A percentile compares a stretch with the other conserved stretches of the same genome.
These are phyloP conservation scores for Notolabrus celidotus DNA, from an alignment of 2,797 vertebrate species.

Conservation along the genomic window DNA sequence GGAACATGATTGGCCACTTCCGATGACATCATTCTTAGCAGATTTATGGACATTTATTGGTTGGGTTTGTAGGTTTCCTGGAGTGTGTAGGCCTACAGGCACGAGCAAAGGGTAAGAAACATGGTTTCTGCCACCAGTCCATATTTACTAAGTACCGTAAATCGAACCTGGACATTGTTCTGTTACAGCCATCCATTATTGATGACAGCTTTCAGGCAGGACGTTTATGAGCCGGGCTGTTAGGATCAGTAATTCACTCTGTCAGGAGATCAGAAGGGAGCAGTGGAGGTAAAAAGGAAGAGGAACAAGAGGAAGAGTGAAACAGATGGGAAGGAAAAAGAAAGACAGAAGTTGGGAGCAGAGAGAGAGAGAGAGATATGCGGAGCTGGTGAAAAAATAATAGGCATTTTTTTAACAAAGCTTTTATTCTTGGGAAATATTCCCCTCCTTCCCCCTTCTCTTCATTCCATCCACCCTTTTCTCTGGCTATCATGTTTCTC, in stretches of 20 bases:
- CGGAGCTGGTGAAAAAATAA: slow-evolving; percentile 12
- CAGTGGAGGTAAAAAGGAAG: neutral
- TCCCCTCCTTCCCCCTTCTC: slow-evolving; percentile 21
- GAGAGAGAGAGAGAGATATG: slow-evolving; percentile 7
- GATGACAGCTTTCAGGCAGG: slow-evolving; percentile 73
- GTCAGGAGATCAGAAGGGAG: slow-evolving; percentile 59
- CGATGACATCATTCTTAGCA: slow-evolving; percentile 49
- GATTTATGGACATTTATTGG: slow-evolving; percentile 56
- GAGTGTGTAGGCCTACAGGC: slow-evolving; percentile 24
- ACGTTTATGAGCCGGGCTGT: slow-evolving; percentile 75
- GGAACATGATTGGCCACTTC: slow-evolving; percentile 23
- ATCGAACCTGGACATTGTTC: slow-evolving; percentile 70
- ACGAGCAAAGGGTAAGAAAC: slow-evolving; percentile 43
- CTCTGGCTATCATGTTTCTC: slow-evolving; percentile 77
- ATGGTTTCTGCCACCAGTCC: slow-evolving; percentile 31
- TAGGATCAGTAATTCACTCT: slow-evolving; percentile 73
- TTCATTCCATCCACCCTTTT: slow-evolving; percentile 42
- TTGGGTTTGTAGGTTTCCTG: slow-evolving; percentile 32
- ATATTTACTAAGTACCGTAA: slow-evolving; percentile 72
- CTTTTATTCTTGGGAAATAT: slow-evolving; percentile 46
- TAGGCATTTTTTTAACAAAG: slow-evolving; percentile 42
- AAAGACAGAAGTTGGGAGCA: neutral
- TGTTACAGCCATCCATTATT: slow-evolving; percentile 71
- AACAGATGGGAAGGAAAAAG: slow-evolving; percentile 4
- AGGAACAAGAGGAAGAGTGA: neutral